Evolutionary conservation across 2,797 vertebrate genomes (phyloP), one percentile per base, ranked within the genome.

Genomic region (Chelon labrosus): DNA sequence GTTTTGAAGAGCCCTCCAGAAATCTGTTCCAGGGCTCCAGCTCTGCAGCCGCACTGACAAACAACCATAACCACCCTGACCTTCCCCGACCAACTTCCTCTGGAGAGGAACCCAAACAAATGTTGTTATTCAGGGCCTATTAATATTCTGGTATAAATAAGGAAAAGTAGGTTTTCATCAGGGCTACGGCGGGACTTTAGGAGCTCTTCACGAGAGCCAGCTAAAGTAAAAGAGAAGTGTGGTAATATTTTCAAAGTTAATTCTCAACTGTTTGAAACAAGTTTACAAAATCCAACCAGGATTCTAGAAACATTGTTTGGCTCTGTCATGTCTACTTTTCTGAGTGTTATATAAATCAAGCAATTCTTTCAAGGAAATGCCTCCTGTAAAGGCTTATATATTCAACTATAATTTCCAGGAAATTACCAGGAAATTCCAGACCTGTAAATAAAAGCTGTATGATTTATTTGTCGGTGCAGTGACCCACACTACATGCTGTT

Each of bases 71-170:
- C 87, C 84, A 80, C 73, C 51, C 65, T 68, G 82, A 91, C 80
- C 83, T 86, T 87, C 78, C 77, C 71, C 64, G 7, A 77, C 86
- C 84, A 72, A 73, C 77, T 84, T 88, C 71, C 78, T 75, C 85
- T 85, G 59, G 79, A 92, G 72, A 88, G 57, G 70, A 83, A 80
- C 78, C 80, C 76, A 85, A 80, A 70, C 83, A 87, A 92, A 94
- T 84, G 80, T 84, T 92, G 79, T 84, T 85, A 83, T 91, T 88
- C 72, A 76, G 63, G 55, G 54, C 20, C 88, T 86, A 77, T 78
- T 85, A 91, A 88, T 88, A 79, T 65, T 87, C 85, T 57, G 82
- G 61, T 71, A 57, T 76, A 86, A 85, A 79, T 62, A 41, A 9
- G 63, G 61, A 64, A 62, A 73, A 11, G 74, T 55, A 55, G 54